phyloP scores from a whole-genome alignment of 2,113 vertebrate species.

The Emberiza fucata region DNA sequence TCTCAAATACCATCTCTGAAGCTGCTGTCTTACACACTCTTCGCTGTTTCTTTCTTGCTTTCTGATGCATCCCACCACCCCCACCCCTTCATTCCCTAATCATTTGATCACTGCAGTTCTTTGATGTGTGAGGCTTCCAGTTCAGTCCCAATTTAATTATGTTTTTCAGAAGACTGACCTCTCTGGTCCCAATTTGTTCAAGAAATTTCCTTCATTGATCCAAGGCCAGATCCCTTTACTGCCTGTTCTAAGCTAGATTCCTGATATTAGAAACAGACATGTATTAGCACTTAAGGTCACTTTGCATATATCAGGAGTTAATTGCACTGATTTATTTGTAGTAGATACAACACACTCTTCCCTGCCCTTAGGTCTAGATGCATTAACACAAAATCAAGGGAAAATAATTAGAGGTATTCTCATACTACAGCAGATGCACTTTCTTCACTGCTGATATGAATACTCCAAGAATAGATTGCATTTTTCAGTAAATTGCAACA shows the following conservation, averaged over 20 bases:
- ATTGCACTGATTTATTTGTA: slow-evolving; percentile 37
- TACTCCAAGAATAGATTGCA: neutral
- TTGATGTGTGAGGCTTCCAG: slow-evolving; percentile 36
- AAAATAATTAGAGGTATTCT: neutral
- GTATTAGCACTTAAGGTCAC: slow-evolving; percentile 16
- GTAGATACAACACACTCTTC: neutral
- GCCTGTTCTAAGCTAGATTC: neutral
- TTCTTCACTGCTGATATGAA: neutral
- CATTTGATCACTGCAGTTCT: slow-evolving; percentile 26
- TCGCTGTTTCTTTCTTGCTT: neutral
- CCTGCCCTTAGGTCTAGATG: neutral
- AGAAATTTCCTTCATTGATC: slow-evolving; percentile 58
- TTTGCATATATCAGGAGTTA: slow-evolving; percentile 4
- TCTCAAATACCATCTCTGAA: neutral
- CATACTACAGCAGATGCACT: neutral
- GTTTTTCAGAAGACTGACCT: slow-evolving; percentile 56
- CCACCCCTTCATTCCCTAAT: neutral
- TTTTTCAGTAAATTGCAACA: neutral
- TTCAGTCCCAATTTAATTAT: slow-evolving; percentile 53
- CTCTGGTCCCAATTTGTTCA: slow-evolving; percentile 52
- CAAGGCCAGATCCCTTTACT: neutral
- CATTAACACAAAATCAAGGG: slow-evolving; percentile 4
- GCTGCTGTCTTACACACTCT: neutral
- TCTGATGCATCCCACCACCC: neutral
- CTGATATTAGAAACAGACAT: neutral